Conservation (phyloP, 2,888 invertebrate genomes). For the Imbricaverruca yamaguchii region DNA sequence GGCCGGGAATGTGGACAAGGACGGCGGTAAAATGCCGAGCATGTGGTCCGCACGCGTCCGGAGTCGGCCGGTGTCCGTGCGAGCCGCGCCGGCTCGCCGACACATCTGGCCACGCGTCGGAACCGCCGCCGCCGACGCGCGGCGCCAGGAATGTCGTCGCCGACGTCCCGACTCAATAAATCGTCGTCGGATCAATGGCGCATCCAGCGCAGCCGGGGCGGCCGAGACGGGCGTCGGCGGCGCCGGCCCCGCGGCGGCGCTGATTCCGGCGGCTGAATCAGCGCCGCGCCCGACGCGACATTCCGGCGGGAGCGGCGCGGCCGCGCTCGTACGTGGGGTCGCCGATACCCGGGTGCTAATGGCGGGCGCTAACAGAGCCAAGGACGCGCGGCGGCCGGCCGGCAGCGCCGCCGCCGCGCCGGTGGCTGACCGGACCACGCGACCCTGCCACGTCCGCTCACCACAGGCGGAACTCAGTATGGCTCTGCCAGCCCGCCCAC, state of each 20-base stretch:
- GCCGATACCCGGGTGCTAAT: conserved; percentile 1
- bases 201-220: not conserved
- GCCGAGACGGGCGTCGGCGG: not conserved
- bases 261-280: not conserved
- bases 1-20: not conserved
- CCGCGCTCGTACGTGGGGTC: not conserved
- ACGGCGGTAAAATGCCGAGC: not conserved
- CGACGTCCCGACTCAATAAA: not conserved
- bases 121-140: too few relatives aligned
- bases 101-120: too few relatives aligned
- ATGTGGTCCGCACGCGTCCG: not conserved
- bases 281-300: not conserved
- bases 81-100: too few relatives aligned
- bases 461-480: too few relatives aligned
- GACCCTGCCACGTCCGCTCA: not conserved
- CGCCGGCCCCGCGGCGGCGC: not conserved
- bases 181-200: not conserved
- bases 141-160: not conserved
- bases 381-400: conserved; percentile 1
- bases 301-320: not conserved
- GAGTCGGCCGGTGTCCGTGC: too few relatives aligned
- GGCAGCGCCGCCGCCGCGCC: not conserved
- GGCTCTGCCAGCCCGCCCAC: too few relatives aligned
- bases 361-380: conserved; percentile 15
- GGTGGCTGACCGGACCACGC: not conserved